A percentile compares a stretch with the other conserved stretches of the same genome.
Conservation (phyloP, 1,140 invertebrate genomes). For the Ctenoplectra terminalis region DNA sequence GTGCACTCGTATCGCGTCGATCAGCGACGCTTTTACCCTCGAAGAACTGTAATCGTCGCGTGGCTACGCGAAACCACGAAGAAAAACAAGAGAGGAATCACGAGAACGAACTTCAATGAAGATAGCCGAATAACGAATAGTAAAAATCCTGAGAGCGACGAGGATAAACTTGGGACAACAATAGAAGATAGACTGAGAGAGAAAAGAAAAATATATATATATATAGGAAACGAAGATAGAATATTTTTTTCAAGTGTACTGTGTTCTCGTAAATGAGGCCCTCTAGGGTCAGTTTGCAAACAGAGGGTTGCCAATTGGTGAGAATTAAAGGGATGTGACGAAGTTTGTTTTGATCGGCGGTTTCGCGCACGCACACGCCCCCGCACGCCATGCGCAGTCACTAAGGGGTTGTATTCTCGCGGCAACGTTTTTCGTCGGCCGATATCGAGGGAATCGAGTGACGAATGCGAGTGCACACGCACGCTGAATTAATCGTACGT, state of each 20-base stretch:
- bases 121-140: not conserved
- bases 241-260: not conserved
- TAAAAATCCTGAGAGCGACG: constrained; percentile 17
- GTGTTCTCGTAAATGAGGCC: not conserved
- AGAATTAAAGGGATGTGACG: constrained; percentile 2
- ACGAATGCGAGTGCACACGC: constrained; percentile 45
- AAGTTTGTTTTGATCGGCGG: constrained; percentile 29
- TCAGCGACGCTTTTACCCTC: not conserved
- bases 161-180: not conserved
- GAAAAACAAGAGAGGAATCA: not conserved
- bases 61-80: not conserved
- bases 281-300: not conserved
- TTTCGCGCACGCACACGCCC: constrained; percentile 6
- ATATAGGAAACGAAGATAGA: constrained; percentile 10
- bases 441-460: not conserved
- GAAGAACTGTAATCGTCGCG: not conserved
- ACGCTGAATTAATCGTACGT: not conserved
- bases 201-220: too few relatives aligned
- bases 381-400: constrained; percentile 7
- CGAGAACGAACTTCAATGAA: not conserved
- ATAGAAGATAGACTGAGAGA: not conserved
- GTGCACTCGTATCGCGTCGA: constrained; percentile 27
- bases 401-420: not conserved
- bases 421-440: not conserved
- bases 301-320: not conserved